Base-by-base conservation (phyloP, 2,888 invertebrate species). In the Malthinus seriepunctatus region DNA sequence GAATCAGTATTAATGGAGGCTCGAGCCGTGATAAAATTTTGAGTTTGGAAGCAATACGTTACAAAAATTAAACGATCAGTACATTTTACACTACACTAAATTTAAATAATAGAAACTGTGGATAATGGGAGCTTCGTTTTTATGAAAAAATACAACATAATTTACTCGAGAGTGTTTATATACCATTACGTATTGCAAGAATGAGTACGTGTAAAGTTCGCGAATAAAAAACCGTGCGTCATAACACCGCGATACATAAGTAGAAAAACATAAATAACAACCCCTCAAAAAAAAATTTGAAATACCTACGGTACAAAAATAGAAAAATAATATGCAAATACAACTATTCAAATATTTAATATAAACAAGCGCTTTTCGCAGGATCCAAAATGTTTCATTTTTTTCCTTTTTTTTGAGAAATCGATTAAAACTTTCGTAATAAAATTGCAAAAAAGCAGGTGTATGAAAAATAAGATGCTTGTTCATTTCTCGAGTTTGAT, bases 401-500 rank as follows among this genome's bases (percentile, higher is more conserved):
- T 23, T 23, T 23, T 23, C 2, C 5, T 23, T 23, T 23, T 23
- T 23, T 42, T 23, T 23, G 23, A 23, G 5, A 23, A 23, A 23
- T 23, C 48, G 35, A 39, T 59, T 63, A 62, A 56, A 66, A 63
- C 61, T 65, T 55, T 46, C 55, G 66, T 67, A 69, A 69, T 67
- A 62, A 63, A 67, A 67, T 65, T 23, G 23, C 60, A 65, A 62
- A 61, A 59, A 63, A 51, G 63, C 65, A 69, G 66, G 67, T 68
- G 63, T 67, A 64, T 65, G 65, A 65, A 67, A 67, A 66, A 66
- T 64, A 65, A 64, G 64, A 61, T 64, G 63, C 63, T 62, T 51
- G 60, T 64, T 67, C 68, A 67, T 68, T 66, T 63, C 56, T 63
- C 23, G 64, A 64, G 63, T 67, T 65, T 66, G 65, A 67, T 67